Percentiles rank a stretch among this genome's conserved stretches.
Conservation (phyloP, 2,888 invertebrate species). For the Limenitis camilla region DNA sequence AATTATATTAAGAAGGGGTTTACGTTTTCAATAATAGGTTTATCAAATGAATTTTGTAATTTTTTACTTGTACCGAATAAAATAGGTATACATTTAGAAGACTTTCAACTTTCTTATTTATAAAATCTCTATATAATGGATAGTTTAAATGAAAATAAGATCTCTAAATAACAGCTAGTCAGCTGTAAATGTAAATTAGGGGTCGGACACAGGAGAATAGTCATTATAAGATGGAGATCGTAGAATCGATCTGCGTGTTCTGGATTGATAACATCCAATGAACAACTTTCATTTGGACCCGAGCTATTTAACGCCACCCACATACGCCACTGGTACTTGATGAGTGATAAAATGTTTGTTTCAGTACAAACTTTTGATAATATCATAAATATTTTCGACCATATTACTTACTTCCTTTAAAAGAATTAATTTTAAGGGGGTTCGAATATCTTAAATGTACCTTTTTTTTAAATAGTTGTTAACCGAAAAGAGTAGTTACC, state of each 20-base stretch:
- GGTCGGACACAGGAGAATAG: slow-evolving; percentile 17
- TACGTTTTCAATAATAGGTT: too few species aligned
- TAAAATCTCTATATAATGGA: neutral
- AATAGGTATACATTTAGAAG: too few species aligned
- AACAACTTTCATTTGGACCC: slow-evolving; percentile 57
- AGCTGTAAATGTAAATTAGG: slow-evolving; percentile 20
- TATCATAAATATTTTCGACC: too few species aligned
- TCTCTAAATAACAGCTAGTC: slow-evolving; percentile 1
- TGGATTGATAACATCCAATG: slow-evolving; percentile 64
- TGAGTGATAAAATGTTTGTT: slow-evolving; percentile 44
- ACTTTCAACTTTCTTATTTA: neutral
- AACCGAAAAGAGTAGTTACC: too few species aligned
- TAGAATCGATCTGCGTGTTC: slow-evolving; percentile 53
- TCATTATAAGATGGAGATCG: slow-evolving; percentile 39
- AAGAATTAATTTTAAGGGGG: too few species aligned
- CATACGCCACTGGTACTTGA: slow-evolving; percentile 46
- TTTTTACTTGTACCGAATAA: too few species aligned
- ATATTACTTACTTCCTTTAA: too few species aligned
- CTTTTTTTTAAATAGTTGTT: too few species aligned
- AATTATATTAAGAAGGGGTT: too few species aligned
- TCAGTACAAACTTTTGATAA: too few species aligned
- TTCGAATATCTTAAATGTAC: too few species aligned
- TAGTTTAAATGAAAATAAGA: neutral
- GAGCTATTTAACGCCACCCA: slow-evolving; percentile 64
- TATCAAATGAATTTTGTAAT: too few species aligned